Conservation (phyloP, 2,797 vertebrate genomes). For the Galago senegalensis region DNA sequence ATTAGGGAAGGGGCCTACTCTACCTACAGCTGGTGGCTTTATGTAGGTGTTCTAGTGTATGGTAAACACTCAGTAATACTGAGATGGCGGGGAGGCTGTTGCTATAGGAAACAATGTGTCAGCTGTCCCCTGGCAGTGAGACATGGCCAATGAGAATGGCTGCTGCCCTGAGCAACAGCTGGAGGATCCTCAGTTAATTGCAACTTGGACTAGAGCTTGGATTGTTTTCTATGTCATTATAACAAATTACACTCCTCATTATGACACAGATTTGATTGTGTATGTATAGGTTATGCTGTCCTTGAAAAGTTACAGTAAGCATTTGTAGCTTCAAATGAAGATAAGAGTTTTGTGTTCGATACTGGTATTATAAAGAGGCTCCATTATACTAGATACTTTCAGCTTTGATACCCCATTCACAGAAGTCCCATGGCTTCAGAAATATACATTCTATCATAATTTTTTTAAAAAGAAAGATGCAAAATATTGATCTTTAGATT, state of each 20-base stretch:
- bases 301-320: background rate
- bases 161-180: background rate
- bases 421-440: background rate
- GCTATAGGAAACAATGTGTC: background rate
- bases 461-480: background rate
- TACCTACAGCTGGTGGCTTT: background rate
- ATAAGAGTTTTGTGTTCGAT: background rate
- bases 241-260: conserved; percentile 31
- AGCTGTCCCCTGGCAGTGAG: background rate
- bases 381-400: background rate
- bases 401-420: background rate
- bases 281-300: background rate
- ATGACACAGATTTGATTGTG: background rate
- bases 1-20: background rate
- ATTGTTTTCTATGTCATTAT: conserved; percentile 24
- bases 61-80: background rate
- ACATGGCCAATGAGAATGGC: background rate
- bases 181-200: background rate
- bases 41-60: background rate
- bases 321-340: background rate
- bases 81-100: background rate
- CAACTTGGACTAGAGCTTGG: conserved; percentile 21
- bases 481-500: background rate
- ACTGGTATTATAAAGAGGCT: background rate
- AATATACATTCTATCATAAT: background rate